Conservation (phyloP, 2,888 invertebrate species). For the Odontothrips loti region DNA sequence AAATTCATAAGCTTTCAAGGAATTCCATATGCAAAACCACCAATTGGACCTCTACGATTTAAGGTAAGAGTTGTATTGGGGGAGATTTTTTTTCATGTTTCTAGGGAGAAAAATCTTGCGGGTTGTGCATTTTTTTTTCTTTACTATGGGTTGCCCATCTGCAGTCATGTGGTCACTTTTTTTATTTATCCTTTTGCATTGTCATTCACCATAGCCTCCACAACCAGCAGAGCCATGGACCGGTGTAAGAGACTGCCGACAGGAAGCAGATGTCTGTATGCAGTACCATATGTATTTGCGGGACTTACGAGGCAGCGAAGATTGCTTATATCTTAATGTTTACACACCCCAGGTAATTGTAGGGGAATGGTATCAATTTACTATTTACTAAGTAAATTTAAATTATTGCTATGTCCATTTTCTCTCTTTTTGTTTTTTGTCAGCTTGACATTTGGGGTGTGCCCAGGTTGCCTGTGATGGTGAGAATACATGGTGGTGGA, state of each 20-base stretch:
- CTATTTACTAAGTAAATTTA: not conserved
- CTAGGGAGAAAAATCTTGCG: not conserved
- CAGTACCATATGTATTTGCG: not conserved
- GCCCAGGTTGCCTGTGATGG: constrained; percentile 1
- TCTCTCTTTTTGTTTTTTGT: not conserved
- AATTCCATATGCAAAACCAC: not conserved
- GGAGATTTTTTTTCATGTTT: not conserved
- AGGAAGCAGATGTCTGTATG: not conserved
- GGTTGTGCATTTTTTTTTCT: not conserved
- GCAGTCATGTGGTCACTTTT: not conserved
- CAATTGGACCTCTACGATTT: not conserved
- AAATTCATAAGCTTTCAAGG: not conserved
- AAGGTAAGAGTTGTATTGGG: not conserved
- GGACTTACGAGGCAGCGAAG: not conserved
- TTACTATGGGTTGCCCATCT: not conserved
- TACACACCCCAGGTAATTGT: not conserved
- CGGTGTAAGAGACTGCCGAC: not conserved
- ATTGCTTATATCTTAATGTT: not conserved
- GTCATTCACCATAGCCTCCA: not conserved
- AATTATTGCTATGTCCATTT: not conserved
- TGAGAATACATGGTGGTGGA: constrained; percentile 28
- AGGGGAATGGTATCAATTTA: too few relatives aligned
- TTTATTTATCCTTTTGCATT: not conserved
- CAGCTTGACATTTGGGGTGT: not conserved
- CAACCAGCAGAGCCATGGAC: not conserved